Conservation (phyloP, 2,888 invertebrate genomes). For the Troilus luridus region DNA sequence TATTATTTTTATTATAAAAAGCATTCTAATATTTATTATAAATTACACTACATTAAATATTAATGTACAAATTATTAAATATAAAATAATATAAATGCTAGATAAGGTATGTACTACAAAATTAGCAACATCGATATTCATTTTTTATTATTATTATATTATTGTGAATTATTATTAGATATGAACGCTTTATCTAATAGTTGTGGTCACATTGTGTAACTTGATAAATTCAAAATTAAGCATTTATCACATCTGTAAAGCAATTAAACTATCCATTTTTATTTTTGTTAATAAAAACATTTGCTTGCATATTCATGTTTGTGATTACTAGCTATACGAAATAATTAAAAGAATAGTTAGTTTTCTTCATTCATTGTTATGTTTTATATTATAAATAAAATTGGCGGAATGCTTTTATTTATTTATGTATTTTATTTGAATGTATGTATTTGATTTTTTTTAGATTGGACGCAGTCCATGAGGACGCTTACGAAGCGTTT, state of each 20-base stretch:
- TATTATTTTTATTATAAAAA: too few relatives aligned
- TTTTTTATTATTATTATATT: too few relatives aligned
- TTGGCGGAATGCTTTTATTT: too few relatives aligned
- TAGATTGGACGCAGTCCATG: constrained; percentile 85
- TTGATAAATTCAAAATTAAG: background rate
- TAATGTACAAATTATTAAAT: too few relatives aligned
- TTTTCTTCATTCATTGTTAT: too few relatives aligned
- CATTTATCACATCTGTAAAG: background rate
- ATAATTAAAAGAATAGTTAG: background rate
- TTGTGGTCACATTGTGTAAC: background rate
- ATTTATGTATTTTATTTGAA: background rate
- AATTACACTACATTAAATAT: too few relatives aligned
- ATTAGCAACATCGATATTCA: too few relatives aligned
- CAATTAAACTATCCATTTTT: too few relatives aligned
- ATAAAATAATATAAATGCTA: too few relatives aligned
- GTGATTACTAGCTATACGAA: background rate
- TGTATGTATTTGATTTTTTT: constrained; percentile 23
- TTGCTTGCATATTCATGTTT: background rate
- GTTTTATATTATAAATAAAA: too few relatives aligned
- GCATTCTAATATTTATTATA: too few relatives aligned
- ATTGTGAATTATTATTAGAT: background rate
- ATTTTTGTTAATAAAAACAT: background rate
- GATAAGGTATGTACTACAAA: too few relatives aligned
- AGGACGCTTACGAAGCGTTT: constrained; percentile 89
- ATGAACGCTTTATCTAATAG: background rate